Evolutionary conservation across 2,797 vertebrate species (phyloP).

Genomic region (Eutrigla gurnardus): DNA sequence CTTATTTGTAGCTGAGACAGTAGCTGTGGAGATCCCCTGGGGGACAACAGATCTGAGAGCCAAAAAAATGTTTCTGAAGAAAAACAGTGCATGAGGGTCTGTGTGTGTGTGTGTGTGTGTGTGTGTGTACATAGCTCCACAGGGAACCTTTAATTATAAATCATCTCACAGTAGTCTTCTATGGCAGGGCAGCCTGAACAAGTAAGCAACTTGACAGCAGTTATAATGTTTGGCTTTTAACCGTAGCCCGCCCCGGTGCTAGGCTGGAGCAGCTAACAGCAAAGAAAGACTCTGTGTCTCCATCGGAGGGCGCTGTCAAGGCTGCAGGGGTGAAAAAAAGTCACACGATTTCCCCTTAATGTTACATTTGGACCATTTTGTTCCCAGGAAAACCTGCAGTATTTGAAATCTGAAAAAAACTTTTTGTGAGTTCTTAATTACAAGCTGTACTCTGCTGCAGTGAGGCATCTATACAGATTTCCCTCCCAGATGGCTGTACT

Average conservation of each 20-base stretch:
- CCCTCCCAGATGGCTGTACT: constrained; percentile 59
- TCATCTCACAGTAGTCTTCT: neutral
- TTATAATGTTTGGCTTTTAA: neutral
- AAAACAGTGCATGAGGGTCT: neutral
- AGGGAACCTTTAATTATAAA: constrained; percentile 2
- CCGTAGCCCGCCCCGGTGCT: neutral
- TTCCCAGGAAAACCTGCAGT: constrained; percentile 17
- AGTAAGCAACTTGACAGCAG: neutral
- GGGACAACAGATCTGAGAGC: constrained; percentile 34
- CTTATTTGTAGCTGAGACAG: constrained; percentile 36
- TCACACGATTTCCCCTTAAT: neutral
- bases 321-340: neutral
- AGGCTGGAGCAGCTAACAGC: neutral
- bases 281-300: constrained; percentile 9
- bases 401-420: constrained; percentile 22
- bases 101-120: neutral
- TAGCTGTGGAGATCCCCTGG: constrained; percentile 20
- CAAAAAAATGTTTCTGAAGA: constrained; percentile 26
- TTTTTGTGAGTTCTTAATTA: constrained; percentile 47
- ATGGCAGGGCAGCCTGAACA: neutral
- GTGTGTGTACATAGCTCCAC: neutral
- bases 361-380: constrained; percentile 33
- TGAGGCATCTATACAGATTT: constrained; percentile 41
- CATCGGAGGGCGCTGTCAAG: constrained; percentile 36
- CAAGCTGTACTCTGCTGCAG: constrained; percentile 39